Conservation (phyloP, 53 echinoderm and acorn worm genomes). For the Hippasteria phrygiana region DNA sequence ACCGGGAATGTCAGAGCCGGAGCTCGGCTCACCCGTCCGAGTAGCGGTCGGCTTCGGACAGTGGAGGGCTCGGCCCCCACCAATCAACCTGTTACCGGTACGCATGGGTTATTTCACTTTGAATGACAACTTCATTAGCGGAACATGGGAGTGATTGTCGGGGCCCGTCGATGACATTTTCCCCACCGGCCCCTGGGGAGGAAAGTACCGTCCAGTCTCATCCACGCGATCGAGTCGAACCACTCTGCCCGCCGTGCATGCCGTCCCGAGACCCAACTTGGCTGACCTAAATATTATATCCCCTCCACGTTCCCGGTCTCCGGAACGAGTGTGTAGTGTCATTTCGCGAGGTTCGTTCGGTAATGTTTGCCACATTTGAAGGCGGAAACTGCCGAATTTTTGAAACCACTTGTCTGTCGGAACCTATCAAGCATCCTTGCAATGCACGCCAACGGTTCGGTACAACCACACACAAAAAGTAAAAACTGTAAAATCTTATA, state of each 20-base stretch:
- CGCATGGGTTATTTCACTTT: constrained; percentile 56
- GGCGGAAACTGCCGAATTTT: constrained; percentile 23
- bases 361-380: constrained; percentile 35
- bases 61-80: constrained; percentile 34
- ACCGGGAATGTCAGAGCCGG: background rate
- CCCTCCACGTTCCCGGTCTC: background rate
- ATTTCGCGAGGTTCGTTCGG: constrained; percentile 4
- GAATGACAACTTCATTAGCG: constrained; percentile 56
- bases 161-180: background rate
- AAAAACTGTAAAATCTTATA: too few species aligned
- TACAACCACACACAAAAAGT: background rate
- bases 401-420: constrained; percentile 20
- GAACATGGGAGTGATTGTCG: constrained; percentile 53
- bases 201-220: constrained; percentile 7
- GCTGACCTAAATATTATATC: background rate
- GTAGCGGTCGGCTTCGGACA: background rate
- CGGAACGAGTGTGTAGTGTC: background rate
- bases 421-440: background rate
- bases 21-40: background rate
- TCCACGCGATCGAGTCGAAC: background rate
- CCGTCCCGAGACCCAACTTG: background rate
- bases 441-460: background rate
- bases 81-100: constrained; percentile 59
- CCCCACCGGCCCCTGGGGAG: background rate
- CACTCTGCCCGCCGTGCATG: background rate